A percentile compares a stretch with the other conserved stretches of the same genome.
These are phyloP conservation scores for Platygyra sinensis DNA, from an alignment of 64 coral and sea anemone genomes.

Conservation along the genomic window DNA sequence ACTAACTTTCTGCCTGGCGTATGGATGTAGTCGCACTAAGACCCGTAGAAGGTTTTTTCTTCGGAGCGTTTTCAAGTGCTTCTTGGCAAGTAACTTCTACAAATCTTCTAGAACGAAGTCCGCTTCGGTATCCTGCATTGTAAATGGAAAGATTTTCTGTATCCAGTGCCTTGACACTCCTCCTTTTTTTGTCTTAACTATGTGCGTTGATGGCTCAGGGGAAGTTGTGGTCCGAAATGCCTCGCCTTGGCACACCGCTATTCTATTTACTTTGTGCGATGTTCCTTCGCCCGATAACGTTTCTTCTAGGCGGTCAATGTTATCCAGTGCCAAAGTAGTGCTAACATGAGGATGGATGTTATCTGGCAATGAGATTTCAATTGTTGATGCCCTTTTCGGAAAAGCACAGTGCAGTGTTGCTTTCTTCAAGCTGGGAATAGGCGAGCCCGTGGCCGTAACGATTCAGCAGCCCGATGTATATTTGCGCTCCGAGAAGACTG, in stretches of 20 bases:
- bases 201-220: neutral
- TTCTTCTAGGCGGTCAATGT: constrained; percentile 24
- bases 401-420: constrained; percentile 39
- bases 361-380: constrained; percentile 48
- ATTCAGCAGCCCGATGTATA: constrained; percentile 36
- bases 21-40: constrained; percentile 31
- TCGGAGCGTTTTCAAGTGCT: neutral
- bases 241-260: constrained; percentile 38
- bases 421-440: constrained; percentile 52
- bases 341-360: constrained; percentile 47
- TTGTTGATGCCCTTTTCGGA: constrained; percentile 42
- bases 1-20: neutral
- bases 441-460: constrained; percentile 30
- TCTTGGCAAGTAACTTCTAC: constrained; percentile 19
- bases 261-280: constrained; percentile 35
- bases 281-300: constrained; percentile 22
- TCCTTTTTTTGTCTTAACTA: neutral
- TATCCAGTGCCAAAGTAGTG: constrained; percentile 41
- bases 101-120: neutral
- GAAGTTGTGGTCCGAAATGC: neutral
- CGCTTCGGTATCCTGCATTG: constrained; percentile 5
- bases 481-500: neutral
- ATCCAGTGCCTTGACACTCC: neutral
- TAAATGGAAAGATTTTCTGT: neutral
- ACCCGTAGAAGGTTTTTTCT: constrained; percentile 15